phyloP scores from a whole-genome alignment of 2,888 invertebrate genomes.

The Eristalinus sepulchralis region DNA sequence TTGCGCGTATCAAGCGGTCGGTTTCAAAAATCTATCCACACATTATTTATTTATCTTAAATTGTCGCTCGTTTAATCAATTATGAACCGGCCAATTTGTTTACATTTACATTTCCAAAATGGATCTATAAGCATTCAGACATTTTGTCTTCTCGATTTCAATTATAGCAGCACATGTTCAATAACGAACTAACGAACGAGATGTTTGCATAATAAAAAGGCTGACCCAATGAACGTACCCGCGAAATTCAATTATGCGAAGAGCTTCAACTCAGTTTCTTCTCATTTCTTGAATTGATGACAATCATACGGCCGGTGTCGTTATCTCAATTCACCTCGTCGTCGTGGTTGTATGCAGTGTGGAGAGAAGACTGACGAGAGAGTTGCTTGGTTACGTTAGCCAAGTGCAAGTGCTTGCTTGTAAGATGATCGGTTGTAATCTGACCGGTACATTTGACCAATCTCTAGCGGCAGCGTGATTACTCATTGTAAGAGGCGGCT shows the following conservation, averaged over 20 bases:
- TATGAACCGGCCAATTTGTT: slow-evolving; percentile 55
- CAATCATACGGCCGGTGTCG: slow-evolving; percentile 12
- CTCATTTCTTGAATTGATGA: background rate
- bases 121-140: background rate
- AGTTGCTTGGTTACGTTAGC: background rate
- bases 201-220: slow-evolving; percentile 22
- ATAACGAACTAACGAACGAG: slow-evolving; percentile 3
- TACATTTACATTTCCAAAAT: slow-evolving; percentile 45
- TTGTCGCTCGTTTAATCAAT: slow-evolving; percentile 65
- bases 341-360: background rate
- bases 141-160: slow-evolving; percentile 37
- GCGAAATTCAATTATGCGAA: slow-evolving; percentile 39
- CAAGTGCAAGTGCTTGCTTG: slow-evolving; percentile 3
- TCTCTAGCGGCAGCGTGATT: slow-evolving; percentile 46
- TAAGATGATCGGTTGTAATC: slow-evolving; percentile 20
- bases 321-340: slow-evolving; percentile 10
- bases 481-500: slow-evolving; percentile 29
- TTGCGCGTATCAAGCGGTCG: background rate
- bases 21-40: background rate
- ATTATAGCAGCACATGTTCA: slow-evolving; percentile 54
- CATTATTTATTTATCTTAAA: slow-evolving; percentile 60
- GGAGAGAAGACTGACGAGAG: background rate
- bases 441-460: slow-evolving; percentile 39
- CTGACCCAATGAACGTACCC: slow-evolving; percentile 6
- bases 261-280: slow-evolving; percentile 8